Evolutionary conservation across 2,113 vertebrate genomes (phyloP).

Genomic region (Lates calcarifer): DNA sequence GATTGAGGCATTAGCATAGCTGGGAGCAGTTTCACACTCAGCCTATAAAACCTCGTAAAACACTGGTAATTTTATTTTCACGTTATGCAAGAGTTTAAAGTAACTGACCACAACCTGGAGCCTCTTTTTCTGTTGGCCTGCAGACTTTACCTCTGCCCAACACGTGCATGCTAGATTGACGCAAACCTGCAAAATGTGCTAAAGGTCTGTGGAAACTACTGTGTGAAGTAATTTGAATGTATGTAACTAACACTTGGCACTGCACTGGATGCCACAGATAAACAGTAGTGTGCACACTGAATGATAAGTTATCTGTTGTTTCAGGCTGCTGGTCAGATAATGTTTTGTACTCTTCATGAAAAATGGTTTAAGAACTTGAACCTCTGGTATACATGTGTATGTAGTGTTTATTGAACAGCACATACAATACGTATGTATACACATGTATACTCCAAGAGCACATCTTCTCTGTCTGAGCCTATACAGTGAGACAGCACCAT

Average conservation of each 20-base stretch:
- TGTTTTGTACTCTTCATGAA: background rate
- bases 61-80: background rate
- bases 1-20: background rate
- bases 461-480: conserved; percentile 12
- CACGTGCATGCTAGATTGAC: conserved; percentile 14
- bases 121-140: background rate
- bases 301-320: conserved; percentile 5
- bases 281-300: background rate
- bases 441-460: conserved; percentile 23
- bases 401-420: conserved; percentile 37
- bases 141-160: background rate
- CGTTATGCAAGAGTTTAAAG: background rate
- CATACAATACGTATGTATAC: conserved; percentile 25
- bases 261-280: conserved; percentile 1
- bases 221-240: conserved; percentile 25
- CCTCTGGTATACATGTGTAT: background rate
- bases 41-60: background rate
- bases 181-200: background rate
- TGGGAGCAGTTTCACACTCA: background rate
- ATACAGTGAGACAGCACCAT: conserved; percentile 13
- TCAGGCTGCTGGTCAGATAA: background rate
- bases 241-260: background rate
- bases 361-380: background rate
- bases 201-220: conserved; percentile 23
- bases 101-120: background rate